Percentiles rank a stretch among this genome's conserved stretches.
Conservation (phyloP, 1,140 invertebrate species). For the Dinoponera quadriceps region DNA sequence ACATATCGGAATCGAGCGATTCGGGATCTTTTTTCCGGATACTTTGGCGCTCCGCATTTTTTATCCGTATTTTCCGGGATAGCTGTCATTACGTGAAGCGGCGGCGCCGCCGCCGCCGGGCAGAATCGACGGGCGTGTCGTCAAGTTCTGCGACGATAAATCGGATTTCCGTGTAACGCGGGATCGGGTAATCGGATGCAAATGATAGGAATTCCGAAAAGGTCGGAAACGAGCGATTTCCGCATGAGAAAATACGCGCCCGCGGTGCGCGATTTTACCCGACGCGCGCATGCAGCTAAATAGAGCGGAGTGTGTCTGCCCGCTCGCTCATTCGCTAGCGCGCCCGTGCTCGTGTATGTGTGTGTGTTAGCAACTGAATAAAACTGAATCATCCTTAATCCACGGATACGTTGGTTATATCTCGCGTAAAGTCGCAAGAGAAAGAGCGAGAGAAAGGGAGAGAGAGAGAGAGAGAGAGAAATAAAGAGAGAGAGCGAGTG, state of each 20-base stretch:
- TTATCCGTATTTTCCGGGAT: constrained; percentile 29
- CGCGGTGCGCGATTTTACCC: constrained; percentile 39
- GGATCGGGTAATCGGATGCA: constrained; percentile 58
- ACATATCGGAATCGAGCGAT: neutral
- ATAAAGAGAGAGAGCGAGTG: neutral
- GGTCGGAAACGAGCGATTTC: constrained; percentile 60
- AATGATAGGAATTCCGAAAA: constrained; percentile 59
- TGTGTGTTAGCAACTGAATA: constrained; percentile 32
- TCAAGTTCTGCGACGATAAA: constrained; percentile 50
- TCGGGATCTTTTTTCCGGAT: constrained; percentile 31
- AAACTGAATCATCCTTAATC: constrained; percentile 56
- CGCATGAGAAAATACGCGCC: constrained; percentile 55
- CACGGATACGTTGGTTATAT: constrained; percentile 43
- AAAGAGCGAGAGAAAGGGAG: neutral
- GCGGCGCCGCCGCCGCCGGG: neutral
- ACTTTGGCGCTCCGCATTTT: constrained; percentile 19
- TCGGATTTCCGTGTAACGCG: constrained; percentile 59
- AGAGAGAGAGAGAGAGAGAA: neutral
- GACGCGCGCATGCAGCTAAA: constrained; percentile 12
- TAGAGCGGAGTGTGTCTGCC: constrained; percentile 17
- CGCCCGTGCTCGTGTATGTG: no score
- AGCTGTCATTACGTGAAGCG: constrained; percentile 45
- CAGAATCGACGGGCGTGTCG: constrained; percentile 32
- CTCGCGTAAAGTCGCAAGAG: constrained; percentile 3
- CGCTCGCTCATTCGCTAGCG: no score